phyloP scores from a whole-genome alignment of 2,797 vertebrate species.

The Graptemys geographica region DNA sequence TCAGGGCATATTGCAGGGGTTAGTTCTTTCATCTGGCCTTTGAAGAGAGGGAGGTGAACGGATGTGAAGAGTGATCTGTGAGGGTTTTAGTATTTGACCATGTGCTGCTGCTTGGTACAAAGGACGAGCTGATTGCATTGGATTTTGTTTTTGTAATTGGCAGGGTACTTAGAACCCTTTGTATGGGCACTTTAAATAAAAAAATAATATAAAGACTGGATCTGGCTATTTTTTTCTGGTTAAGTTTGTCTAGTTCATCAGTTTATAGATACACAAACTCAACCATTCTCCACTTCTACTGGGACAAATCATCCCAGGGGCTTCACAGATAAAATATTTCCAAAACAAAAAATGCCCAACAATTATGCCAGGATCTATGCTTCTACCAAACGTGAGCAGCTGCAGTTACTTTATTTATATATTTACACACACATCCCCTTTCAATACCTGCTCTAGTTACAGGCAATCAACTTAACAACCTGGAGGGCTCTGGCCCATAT shows the following conservation, averaged over 20 bases:
- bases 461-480: neutral
- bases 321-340: neutral
- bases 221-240: neutral
- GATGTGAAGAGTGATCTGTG: neutral
- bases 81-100: accelerated
- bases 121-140: neutral
- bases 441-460: no score
- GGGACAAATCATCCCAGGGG: neutral
- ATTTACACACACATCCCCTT: neutral
- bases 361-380: accelerated
- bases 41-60: neutral
- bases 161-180: neutral
- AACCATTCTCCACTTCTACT: neutral
- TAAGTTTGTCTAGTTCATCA: neutral
- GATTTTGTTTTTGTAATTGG: neutral
- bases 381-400: neutral
- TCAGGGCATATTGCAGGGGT: neutral
- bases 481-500: neutral
- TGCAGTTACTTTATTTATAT: neutral
- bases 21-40: neutral
- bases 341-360: neutral
- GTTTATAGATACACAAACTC: neutral
- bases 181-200: neutral
- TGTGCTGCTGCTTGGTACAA: neutral
- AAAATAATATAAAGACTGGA: neutral